Conservation (phyloP, 1,140 invertebrate species). For the Semibalanus balanoides region DNA sequence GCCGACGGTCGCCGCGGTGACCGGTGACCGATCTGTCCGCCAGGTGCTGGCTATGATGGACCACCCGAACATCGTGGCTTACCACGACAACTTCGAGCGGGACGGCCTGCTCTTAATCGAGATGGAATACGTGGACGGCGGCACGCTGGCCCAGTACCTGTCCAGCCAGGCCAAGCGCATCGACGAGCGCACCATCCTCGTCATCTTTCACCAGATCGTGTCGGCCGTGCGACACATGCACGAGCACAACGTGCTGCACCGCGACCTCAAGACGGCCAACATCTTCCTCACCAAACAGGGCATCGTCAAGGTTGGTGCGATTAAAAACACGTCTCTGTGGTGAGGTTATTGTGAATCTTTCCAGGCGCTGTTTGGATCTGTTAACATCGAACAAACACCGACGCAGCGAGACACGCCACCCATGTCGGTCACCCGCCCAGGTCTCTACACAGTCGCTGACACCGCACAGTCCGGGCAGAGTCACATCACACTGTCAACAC, state of each 20-base stretch:
- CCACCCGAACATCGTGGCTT: conserved; percentile 58
- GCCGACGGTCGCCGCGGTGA: no score
- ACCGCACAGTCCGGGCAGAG: no score
- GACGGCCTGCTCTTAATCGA: conserved; percentile 58
- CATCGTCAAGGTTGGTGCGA: conserved; percentile 40
- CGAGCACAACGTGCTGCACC: conserved; percentile 53
- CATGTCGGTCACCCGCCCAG: no score
- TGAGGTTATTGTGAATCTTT: no score
- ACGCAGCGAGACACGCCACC: no score
- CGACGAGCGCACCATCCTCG: conserved; percentile 46
- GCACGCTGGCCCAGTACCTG: conserved; percentile 51
- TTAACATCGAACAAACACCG: no score
- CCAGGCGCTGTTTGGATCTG: no score
- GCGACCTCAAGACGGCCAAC: conserved; percentile 62
- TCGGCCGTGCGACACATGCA: conserved; percentile 56
- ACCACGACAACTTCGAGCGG: conserved; percentile 58
- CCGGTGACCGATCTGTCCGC: conserved; percentile 8
- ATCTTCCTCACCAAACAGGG: conserved; percentile 55
- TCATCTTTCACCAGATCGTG: conserved; percentile 52
- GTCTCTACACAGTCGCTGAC: no score
- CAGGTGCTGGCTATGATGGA: conserved; percentile 51
- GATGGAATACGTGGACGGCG: conserved; percentile 67
- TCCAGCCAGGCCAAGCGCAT: conserved; percentile 30
- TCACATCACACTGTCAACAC: no score
- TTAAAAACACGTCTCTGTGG: no score